A percentile compares a stretch with the other conserved stretches of the same genome.
Evolutionary conservation across 1,140 invertebrate genomes (phyloP).

Genomic region (Trichonephila clavipes): DNA sequence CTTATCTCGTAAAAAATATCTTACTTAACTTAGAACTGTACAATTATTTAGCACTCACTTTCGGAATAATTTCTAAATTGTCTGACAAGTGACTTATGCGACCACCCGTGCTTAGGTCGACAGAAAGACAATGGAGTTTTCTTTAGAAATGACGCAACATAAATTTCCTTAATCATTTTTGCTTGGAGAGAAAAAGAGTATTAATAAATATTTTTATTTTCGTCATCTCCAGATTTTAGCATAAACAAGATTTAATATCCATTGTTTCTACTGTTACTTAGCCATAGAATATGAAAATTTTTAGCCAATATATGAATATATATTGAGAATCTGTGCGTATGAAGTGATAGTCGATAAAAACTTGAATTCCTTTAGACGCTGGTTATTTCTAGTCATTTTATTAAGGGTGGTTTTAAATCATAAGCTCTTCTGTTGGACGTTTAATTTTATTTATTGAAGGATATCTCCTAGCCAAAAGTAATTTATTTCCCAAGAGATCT

Average conservation of each 20-base stretch:
- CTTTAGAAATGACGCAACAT: not conserved
- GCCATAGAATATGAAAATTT: not conserved
- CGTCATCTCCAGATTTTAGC: not conserved
- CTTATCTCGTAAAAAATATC: not conserved
- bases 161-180: not conserved
- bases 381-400: too few species aligned
- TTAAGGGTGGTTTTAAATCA: too few species aligned
- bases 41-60: not conserved
- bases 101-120: not conserved
- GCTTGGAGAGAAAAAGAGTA: not conserved
- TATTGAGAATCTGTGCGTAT: not conserved
- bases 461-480: too few species aligned
- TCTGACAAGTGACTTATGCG: not conserved
- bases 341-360: not conserved
- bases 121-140: not conserved
- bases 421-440: too few species aligned
- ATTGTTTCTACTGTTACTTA: not conserved
- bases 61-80: not conserved
- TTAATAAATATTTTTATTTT: not conserved
- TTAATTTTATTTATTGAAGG: too few species aligned
- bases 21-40: not conserved
- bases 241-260: not conserved
- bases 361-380: too few species aligned
- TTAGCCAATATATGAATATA: not conserved
- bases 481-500: too few species aligned